Percentiles rank a stretch among this genome's conserved stretches.
Conservation (phyloP, 2,797 vertebrate species). For the Esox lucius region DNA sequence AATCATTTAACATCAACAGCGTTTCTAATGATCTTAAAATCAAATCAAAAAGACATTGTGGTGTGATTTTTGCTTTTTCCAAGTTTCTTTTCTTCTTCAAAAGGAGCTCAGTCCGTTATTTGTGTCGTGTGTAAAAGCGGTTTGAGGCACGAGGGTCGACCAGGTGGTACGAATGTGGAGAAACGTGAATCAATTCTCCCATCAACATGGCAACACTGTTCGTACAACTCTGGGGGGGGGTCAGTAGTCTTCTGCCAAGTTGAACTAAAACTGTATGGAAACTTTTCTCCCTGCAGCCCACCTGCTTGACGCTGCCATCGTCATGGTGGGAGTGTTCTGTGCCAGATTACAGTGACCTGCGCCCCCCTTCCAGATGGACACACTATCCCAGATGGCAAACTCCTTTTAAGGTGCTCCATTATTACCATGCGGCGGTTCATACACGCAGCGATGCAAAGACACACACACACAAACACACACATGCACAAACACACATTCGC, state of each 20-base stretch:
- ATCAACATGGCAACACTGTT: background rate
- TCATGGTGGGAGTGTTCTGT: conserved; percentile 69
- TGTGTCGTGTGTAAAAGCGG: too few relatives aligned
- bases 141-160: background rate
- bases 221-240: background rate
- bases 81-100: too few relatives aligned
- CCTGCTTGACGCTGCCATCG: conserved; percentile 68
- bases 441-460: too few relatives aligned
- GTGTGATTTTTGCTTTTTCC: too few relatives aligned
- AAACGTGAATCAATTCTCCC: background rate
- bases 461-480: background rate
- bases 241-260: background rate
- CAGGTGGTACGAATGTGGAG: background rate
- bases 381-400: conserved; percentile 29
- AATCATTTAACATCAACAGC: too few relatives aligned
- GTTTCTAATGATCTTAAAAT: too few relatives aligned
- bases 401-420: background rate
- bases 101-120: too few relatives aligned
- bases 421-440: background rate
- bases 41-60: too few relatives aligned
- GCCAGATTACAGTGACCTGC: conserved; percentile 72
- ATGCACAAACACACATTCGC: too few relatives aligned
- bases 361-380: conserved; percentile 70
- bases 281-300: conserved; percentile 60
- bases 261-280: conserved; percentile 49